A percentile compares a stretch with the other conserved stretches of the same genome.
Conservation (phyloP, 2,888 invertebrate genomes). For the Rhorus exstirpatorius region DNA sequence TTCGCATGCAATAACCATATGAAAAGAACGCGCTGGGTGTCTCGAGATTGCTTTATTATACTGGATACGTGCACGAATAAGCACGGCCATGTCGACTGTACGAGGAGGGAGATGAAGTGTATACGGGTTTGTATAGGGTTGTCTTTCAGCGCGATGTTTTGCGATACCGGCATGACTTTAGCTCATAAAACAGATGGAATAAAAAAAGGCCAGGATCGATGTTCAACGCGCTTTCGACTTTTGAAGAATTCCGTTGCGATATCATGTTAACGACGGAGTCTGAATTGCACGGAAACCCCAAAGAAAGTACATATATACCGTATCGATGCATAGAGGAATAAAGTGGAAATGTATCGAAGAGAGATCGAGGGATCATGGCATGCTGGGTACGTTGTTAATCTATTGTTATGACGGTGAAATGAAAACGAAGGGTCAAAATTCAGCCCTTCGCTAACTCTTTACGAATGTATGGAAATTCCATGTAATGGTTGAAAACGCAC, state of each 20-base stretch:
- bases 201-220: conserved; percentile 40
- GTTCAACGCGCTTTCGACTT: conserved; percentile 61
- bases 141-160: conserved; percentile 54
- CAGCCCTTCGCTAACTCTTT: conserved; percentile 26
- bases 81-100: background rate
- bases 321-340: background rate
- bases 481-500: conserved; percentile 31
- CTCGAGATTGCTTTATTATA: conserved; percentile 69
- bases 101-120: background rate
- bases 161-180: conserved; percentile 59
- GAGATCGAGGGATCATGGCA: conserved; percentile 52
- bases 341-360: conserved; percentile 1
- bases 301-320: conserved; percentile 11
- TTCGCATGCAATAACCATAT: conserved; percentile 56
- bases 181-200: conserved; percentile 55
- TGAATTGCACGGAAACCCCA: background rate
- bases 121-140: conserved; percentile 41
- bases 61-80: conserved; percentile 48
- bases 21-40: conserved; percentile 45
- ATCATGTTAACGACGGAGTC: conserved; percentile 39
- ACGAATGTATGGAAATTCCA: conserved; percentile 33
- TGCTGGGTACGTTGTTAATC: conserved; percentile 66
- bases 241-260: conserved; percentile 50
- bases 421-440: conserved; percentile 48
- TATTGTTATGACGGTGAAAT: conserved; percentile 29